Conservation (phyloP, 2,888 invertebrate genomes). For the Sericinus montela region DNA sequence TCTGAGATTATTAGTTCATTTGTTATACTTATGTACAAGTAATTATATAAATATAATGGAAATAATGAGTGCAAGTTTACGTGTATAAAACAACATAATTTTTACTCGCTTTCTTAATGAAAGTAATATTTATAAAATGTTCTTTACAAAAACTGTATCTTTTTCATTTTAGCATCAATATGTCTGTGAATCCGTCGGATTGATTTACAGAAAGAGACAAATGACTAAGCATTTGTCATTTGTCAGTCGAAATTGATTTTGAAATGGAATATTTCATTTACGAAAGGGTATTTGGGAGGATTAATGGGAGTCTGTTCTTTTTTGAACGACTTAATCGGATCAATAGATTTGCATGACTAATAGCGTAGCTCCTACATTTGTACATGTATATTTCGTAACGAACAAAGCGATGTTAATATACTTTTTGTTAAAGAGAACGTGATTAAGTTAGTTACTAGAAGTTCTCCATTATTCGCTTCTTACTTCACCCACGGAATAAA, state of each 20-base stretch:
- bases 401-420: background rate
- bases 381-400: constrained; percentile 3
- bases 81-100: too few species aligned
- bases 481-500: too few species aligned
- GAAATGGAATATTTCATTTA: constrained; percentile 29
- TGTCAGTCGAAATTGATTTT: constrained; percentile 29
- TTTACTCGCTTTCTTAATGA: too few species aligned
- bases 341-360: constrained; percentile 25
- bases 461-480: too few species aligned
- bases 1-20: too few species aligned
- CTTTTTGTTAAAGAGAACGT: too few species aligned
- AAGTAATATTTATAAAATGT: too few species aligned
- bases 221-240: constrained; percentile 19
- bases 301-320: constrained; percentile 34
- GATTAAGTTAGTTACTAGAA: too few species aligned
- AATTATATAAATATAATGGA: too few species aligned
- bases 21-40: too few species aligned
- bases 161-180: background rate
- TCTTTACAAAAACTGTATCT: too few species aligned
- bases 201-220: constrained; percentile 17
- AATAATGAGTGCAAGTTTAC: too few species aligned
- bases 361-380: constrained; percentile 9
- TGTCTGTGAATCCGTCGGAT: constrained; percentile 9
- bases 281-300: constrained; percentile 33
- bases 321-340: constrained; percentile 30